Percentiles rank a stretch among this genome's conserved stretches.
Conservation (phyloP, 2,888 invertebrate species). For the Drosophila putrida region DNA sequence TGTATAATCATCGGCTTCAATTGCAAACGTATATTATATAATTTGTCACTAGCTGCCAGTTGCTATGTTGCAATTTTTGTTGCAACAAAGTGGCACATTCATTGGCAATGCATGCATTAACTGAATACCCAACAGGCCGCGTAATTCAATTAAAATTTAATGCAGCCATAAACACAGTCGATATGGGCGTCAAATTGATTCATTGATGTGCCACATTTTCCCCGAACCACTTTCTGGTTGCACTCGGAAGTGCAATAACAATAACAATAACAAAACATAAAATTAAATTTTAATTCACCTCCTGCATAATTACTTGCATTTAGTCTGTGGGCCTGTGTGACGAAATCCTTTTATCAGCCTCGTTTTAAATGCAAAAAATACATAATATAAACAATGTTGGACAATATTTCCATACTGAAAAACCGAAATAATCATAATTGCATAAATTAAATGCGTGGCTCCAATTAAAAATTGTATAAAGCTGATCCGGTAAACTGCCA, state of each 20-base stretch:
- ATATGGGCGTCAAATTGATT: conserved; percentile 48
- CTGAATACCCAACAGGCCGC: conserved; percentile 24
- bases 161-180: conserved; percentile 47
- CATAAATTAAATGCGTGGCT: conserved; percentile 58
- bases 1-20: background rate
- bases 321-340: conserved; percentile 33
- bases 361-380: conserved; percentile 38
- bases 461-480: conserved; percentile 58
- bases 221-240: conserved; percentile 2
- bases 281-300: conserved; percentile 56
- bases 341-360: conserved; percentile 53
- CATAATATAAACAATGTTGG: conserved; percentile 10
- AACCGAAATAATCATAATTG: conserved; percentile 34
- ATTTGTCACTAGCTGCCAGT: conserved; percentile 1
- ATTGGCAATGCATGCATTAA: conserved; percentile 22
- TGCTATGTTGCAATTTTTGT: conserved; percentile 4
- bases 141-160: conserved; percentile 67
- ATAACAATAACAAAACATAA: conserved; percentile 22
- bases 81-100: conserved; percentile 12
- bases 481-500: conserved; percentile 23
- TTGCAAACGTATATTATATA: background rate
- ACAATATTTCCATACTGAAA: conserved; percentile 25
- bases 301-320: conserved; percentile 50
- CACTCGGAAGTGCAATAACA: conserved; percentile 9
- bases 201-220: conserved; percentile 9